phyloP scores from a whole-genome alignment of 2,888 invertebrate genomes.

The Mactromeris polynyma region DNA sequence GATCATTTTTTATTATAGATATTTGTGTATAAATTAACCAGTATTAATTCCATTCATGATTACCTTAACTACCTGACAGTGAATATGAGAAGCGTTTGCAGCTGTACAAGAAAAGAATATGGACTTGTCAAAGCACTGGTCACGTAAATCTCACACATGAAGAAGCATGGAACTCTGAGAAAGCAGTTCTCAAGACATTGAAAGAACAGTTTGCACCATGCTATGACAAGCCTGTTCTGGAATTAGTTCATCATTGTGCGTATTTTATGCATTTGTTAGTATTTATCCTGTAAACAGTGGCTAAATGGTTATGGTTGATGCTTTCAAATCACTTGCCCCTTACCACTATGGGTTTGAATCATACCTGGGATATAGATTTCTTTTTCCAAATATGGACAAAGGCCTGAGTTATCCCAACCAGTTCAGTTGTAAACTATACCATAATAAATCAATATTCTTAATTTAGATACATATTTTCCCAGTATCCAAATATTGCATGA shows the following conservation, averaged over 20 bases:
- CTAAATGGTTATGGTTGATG: too few relatives aligned
- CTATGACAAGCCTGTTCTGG: constrained; percentile 86
- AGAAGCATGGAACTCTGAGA: constrained; percentile 87
- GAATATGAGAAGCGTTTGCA: constrained; percentile 86
- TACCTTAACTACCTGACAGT: constrained; percentile 78
- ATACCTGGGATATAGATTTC: background rate
- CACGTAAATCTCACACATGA: constrained; percentile 86
- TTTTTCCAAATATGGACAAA: too few relatives aligned
- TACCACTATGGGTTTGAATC: too few relatives aligned
- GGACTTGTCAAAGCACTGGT: constrained; percentile 87
- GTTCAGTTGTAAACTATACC: too few relatives aligned
- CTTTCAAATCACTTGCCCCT: too few relatives aligned
- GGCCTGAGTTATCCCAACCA: too few relatives aligned
- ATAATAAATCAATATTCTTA: too few relatives aligned
- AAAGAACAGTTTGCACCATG: constrained; percentile 84
- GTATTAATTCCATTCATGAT: background rate
- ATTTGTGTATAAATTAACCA: background rate
- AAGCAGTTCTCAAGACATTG: constrained; percentile 83
- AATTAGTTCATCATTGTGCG: constrained; percentile 87
- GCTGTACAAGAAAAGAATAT: constrained; percentile 86
- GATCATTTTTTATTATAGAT: background rate
- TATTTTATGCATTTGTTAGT: constrained; percentile 24
- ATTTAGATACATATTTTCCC: too few relatives aligned
- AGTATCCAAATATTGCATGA: too few relatives aligned
- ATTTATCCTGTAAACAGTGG: too few relatives aligned